A percentile compares a stretch with the other conserved stretches of the same genome.
Evolutionary conservation across 2,113 vertebrate species (phyloP).

Genomic region (Rhinogobius similis): DNA sequence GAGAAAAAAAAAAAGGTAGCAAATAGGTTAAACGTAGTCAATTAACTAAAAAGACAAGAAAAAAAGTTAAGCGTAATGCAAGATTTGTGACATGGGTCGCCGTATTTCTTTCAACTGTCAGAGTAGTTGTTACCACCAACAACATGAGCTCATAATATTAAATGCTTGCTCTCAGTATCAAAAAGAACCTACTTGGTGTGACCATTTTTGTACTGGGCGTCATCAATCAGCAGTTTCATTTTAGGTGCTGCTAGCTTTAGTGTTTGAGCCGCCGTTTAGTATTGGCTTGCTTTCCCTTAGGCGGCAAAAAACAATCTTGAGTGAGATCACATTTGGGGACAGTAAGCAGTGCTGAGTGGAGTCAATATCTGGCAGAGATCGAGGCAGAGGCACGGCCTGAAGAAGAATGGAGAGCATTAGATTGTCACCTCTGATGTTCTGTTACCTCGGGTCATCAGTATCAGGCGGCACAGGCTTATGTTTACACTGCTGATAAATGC

Average conservation of each 20-base stretch:
- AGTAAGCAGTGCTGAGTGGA: conserved; percentile 67
- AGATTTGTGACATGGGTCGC: too few species aligned
- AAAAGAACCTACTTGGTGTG: neutral
- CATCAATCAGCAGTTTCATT: neutral
- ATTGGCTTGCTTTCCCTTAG: conserved; percentile 40
- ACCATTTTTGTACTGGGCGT: neutral
- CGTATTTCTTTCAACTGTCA: too few species aligned
- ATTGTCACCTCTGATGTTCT: conserved; percentile 57
- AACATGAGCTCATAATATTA: neutral
- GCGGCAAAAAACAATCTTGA: conserved; percentile 62
- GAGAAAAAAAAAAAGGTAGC: too few species aligned
- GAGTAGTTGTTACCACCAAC: too few species aligned
- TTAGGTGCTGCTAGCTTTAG: conserved; percentile 31
- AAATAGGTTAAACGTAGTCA: too few species aligned
- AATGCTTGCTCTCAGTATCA: neutral
- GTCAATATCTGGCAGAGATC: conserved; percentile 69
- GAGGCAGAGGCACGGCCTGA: conserved; percentile 39
- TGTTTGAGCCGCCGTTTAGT: conserved; percentile 31
- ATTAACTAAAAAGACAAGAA: too few species aligned
- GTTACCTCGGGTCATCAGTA: conserved; percentile 46
- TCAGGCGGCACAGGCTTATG: conserved; percentile 36
- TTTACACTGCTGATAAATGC: conserved; percentile 11
- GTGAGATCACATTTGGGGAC: conserved; percentile 59
- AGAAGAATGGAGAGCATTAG: conserved; percentile 58
- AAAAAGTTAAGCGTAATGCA: too few species aligned